Conservation (phyloP, 2,888 invertebrate species). For the Eupithecia subumbrata region DNA sequence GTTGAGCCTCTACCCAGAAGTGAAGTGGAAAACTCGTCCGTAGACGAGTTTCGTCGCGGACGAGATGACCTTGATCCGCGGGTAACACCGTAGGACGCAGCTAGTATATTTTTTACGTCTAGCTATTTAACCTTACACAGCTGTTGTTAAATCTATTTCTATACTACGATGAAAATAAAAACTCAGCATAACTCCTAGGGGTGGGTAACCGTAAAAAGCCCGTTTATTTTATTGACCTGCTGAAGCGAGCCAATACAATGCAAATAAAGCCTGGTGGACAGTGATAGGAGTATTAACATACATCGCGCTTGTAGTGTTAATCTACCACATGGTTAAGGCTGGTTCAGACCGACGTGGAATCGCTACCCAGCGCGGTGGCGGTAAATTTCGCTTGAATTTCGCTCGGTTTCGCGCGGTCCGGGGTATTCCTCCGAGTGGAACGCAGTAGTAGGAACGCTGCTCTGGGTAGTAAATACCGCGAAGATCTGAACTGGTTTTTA, state of each 20-base stretch:
- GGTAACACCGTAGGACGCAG: no score
- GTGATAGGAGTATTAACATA: conserved; percentile 77
- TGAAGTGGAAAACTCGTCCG: no score
- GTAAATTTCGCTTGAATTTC: background rate
- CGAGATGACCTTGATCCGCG: no score
- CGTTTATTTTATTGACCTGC: conserved; percentile 8
- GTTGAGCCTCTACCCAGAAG: no score
- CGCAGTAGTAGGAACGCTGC: background rate
- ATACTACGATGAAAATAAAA: background rate
- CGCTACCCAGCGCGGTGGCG: no score
- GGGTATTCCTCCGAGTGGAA: background rate
- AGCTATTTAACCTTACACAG: background rate
- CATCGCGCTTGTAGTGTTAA: conserved; percentile 62
- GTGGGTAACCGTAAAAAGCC: background rate
- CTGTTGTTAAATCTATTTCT: background rate
- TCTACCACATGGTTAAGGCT: conserved; percentile 49
- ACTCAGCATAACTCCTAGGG: background rate
- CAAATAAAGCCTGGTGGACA: conserved; percentile 66
- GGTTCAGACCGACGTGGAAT: no score
- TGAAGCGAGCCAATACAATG: conserved; percentile 66
- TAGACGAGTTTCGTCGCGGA: no score
- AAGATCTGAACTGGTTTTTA: background rate
- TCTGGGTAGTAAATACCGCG: background rate
- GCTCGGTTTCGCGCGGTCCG: background rate
- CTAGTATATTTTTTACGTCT: no score